phyloP scores from a whole-genome alignment of 1,140 invertebrate genomes.

The Physella acuta region DNA sequence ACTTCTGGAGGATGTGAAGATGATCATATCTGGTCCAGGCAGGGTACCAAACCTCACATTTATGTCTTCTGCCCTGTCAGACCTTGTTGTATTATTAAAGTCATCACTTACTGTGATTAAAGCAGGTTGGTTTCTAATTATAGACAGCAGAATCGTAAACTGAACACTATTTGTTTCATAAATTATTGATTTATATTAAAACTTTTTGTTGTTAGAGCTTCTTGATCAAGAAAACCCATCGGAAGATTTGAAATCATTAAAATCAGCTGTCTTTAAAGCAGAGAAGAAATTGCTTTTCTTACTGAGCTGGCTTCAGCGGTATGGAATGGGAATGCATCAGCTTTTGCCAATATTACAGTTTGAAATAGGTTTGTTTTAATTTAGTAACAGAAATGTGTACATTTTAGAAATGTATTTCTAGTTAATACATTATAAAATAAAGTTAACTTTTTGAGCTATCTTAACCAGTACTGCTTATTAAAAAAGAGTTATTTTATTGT shows the following conservation, averaged over 20 bases:
- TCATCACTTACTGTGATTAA: conserved; percentile 2
- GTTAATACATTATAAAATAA: not conserved
- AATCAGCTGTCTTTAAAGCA: conserved; percentile 18
- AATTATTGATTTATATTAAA: not conserved
- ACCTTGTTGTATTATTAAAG: conserved; percentile 4
- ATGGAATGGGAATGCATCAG: conserved; percentile 16
- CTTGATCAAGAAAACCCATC: not conserved
- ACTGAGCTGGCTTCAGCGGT: conserved; percentile 21
- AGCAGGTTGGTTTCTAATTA: not conserved
- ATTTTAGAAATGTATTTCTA: too few relatives aligned
- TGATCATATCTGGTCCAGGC: conserved; percentile 15
- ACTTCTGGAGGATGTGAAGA: conserved; percentile 15
- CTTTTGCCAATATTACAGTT: conserved; percentile 17
- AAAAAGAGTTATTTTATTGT: not conserved
- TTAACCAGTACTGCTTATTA: not conserved
- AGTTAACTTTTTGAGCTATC: not conserved
- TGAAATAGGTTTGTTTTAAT: conserved; percentile 26
- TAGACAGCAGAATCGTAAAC: not conserved
- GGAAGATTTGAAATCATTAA: not conserved
- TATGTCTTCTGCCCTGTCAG: conserved; percentile 19
- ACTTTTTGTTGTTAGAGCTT: not conserved
- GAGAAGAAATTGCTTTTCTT: conserved; percentile 18
- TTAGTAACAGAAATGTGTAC: too few relatives aligned
- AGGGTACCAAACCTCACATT: not conserved
- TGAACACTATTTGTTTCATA: not conserved